phyloP scores from a whole-genome alignment of 2,113 vertebrate species.

The Megalops atlanticus region DNA sequence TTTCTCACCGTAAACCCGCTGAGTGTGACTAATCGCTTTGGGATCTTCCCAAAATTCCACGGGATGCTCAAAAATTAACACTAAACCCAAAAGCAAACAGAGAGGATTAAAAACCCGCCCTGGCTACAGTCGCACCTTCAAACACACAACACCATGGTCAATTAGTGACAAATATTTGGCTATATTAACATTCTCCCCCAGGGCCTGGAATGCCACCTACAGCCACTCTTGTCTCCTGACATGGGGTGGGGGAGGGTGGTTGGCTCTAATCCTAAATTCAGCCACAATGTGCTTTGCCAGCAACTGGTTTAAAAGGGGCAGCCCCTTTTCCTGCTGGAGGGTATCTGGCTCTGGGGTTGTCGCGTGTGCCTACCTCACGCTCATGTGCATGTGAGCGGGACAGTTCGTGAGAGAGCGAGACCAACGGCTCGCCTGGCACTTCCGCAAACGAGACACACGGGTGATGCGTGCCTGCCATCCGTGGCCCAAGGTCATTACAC shows the following conservation, averaged over 20 bases:
- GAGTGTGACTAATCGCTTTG: constrained; percentile 47
- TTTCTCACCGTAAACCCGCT: constrained; percentile 33
- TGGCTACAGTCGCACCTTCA: constrained; percentile 50
- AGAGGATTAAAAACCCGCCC: constrained; percentile 52
- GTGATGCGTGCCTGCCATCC: no score
- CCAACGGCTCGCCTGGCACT: no score
- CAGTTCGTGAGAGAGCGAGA: no score
- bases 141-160: constrained; percentile 49
- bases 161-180: constrained; percentile 47
- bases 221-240: constrained; percentile 25
- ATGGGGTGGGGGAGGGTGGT: constrained; percentile 5
- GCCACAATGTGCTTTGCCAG: not conserved
- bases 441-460: no score
- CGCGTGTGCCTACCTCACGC: not conserved
- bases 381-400: not conserved
- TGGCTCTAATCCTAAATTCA: not conserved
- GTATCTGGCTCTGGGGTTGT: no score
- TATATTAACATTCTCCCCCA: constrained; percentile 43
- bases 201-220: not conserved
- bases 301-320: not conserved
- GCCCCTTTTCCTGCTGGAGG: not conserved
- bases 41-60: constrained; percentile 27
- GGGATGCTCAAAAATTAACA: constrained; percentile 47
- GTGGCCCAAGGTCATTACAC: no score
- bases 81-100: constrained; percentile 55